Conservation (phyloP, 2,797 vertebrate genomes). For the Platyrinchus mystaceus region DNA sequence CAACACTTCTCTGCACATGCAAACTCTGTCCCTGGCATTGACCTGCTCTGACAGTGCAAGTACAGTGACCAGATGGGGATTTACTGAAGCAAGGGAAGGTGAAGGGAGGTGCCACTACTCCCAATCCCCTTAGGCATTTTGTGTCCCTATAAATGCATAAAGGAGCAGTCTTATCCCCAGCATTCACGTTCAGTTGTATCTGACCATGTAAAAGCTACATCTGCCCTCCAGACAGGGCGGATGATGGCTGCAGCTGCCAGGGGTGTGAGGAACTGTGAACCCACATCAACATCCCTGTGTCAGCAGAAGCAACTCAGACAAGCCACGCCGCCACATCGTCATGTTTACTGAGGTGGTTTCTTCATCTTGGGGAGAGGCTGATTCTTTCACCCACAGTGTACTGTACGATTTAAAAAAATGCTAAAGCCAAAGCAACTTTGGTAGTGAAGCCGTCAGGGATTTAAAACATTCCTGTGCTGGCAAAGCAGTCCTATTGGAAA, state of each 20-base stretch:
- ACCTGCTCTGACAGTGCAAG: rapidly evolving
- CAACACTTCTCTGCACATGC: background rate
- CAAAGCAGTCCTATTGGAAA: background rate
- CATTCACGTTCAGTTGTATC: background rate
- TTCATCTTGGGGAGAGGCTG: background rate
- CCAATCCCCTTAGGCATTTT: rapidly evolving
- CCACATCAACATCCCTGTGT: background rate
- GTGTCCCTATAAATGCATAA: background rate
- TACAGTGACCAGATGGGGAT: rapidly evolving
- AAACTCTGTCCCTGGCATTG: background rate
- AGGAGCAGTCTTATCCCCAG: background rate
- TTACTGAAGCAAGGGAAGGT: background rate
- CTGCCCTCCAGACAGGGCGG: background rate
- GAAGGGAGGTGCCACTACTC: background rate
- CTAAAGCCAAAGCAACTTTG: background rate
- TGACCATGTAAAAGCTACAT: background rate
- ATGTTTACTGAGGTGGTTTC: background rate
- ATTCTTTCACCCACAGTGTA: background rate
- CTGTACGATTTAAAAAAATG: background rate
- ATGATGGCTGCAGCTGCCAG: background rate
- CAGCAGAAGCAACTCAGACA: background rate
- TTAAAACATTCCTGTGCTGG: background rate
- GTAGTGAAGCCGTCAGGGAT: background rate
- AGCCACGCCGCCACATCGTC: rapidly evolving
- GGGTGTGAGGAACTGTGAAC: background rate